Conservation (phyloP, 2,113 vertebrate genomes). For the Xenopus tropicalis region DNA sequence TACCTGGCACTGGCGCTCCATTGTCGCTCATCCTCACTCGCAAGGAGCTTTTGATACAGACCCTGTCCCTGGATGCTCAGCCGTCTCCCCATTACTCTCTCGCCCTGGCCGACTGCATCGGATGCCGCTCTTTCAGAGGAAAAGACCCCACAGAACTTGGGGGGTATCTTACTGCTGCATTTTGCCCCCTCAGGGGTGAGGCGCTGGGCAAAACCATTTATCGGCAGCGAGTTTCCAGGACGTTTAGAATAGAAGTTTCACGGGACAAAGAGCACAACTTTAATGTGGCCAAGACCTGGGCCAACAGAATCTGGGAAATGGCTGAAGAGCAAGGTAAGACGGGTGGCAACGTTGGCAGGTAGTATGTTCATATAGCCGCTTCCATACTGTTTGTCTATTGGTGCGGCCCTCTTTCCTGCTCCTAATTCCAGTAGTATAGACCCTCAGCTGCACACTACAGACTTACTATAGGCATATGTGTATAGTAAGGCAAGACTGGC, state of each 20-base stretch:
- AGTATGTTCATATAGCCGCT: too few relatives aligned
- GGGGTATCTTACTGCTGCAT: slow-evolving; percentile 52
- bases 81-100: not conserved
- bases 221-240: slow-evolving; percentile 48
- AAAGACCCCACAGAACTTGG: slow-evolving; percentile 22
- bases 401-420: too few relatives aligned
- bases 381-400: too few relatives aligned
- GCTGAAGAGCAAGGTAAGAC: slow-evolving; percentile 27
- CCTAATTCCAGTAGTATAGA: too few relatives aligned
- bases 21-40: slow-evolving; percentile 33
- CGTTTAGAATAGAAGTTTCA: slow-evolving; percentile 45
- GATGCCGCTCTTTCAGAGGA: slow-evolving; percentile 38
- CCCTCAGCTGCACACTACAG: too few relatives aligned
- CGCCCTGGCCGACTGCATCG: slow-evolving; percentile 47
- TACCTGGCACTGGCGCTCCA: not conserved
- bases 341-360: too few relatives aligned
- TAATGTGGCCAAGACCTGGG: slow-evolving; percentile 50
- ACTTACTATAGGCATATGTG: too few relatives aligned
- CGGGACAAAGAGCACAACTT: slow-evolving; percentile 48
- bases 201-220: slow-evolving; percentile 41
- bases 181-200: slow-evolving; percentile 46
- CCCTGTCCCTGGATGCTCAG: not conserved
- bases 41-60: slow-evolving; percentile 42
- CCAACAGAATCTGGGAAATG: slow-evolving; percentile 46
- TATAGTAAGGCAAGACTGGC: too few relatives aligned